These are phyloP conservation scores for Halichoerus grypus DNA, from an alignment of 2,113 vertebrate species.

Conservation along the genomic window DNA sequence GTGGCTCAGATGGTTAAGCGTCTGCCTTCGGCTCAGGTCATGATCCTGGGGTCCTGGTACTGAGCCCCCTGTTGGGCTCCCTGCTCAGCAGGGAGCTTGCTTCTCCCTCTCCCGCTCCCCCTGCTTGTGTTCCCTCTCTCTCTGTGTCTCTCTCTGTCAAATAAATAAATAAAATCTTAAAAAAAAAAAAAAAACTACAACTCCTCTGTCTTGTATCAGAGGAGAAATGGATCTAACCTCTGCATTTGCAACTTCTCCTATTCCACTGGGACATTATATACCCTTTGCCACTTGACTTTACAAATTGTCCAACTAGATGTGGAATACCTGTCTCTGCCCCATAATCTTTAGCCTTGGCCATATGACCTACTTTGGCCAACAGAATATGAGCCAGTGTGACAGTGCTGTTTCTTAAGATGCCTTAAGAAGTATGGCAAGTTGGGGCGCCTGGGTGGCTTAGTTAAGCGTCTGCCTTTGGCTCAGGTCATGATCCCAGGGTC, in stretches of 20 bases:
- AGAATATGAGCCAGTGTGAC: neutral
- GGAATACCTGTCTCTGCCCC: neutral
- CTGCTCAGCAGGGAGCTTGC: too few relatives aligned
- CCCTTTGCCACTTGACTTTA: neutral
- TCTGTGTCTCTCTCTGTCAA: too few relatives aligned
- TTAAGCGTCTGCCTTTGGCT: too few relatives aligned
- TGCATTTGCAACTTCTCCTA: neutral
- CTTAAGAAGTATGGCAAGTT: neutral
- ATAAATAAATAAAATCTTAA: too few relatives aligned
- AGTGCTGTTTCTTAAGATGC: neutral
- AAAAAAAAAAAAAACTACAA: neutral
- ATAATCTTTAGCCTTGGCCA: neutral
- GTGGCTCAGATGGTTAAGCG: too few relatives aligned
- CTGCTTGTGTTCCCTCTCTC: too few relatives aligned
- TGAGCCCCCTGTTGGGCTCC: too few relatives aligned
- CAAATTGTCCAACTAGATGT: neutral
- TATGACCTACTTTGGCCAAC: neutral
- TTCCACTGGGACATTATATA: neutral
- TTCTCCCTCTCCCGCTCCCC: too few relatives aligned
- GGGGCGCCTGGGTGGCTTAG: too few relatives aligned
- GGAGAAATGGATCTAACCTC: neutral
- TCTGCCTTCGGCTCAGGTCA: too few relatives aligned
- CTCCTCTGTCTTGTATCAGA: neutral
- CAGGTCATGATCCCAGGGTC: too few relatives aligned
- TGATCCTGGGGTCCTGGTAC: too few relatives aligned